These are phyloP conservation scores for Elephantulus edwardii DNA, from an alignment of 2,113 vertebrate species.

Conservation along the genomic window DNA sequence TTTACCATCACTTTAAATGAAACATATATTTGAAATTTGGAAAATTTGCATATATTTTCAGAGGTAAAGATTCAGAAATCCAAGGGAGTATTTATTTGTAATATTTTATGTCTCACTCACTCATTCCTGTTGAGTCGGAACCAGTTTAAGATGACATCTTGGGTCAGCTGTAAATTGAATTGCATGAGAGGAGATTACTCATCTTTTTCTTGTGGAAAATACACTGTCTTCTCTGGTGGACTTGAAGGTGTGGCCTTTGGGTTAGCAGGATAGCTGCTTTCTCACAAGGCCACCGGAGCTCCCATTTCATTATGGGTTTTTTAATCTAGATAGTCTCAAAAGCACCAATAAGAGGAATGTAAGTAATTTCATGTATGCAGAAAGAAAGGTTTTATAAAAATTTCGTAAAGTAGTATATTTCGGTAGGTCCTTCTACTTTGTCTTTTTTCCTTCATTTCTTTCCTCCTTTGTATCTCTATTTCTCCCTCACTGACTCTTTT, in stretches of 20 bases:
- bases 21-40: slow-evolving; percentile 23
- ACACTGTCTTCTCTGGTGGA: too few relatives aligned
- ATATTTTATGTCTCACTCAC: slow-evolving; percentile 51
- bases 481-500: slow-evolving; percentile 15
- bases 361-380: background rate
- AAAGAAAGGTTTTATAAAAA: slow-evolving; percentile 34
- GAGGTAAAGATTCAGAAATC: background rate
- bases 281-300: too few relatives aligned
- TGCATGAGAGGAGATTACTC: too few relatives aligned
- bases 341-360: background rate
- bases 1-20: background rate
- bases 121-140: too few relatives aligned
- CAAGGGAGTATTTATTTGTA: background rate
- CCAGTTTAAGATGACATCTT: too few relatives aligned
- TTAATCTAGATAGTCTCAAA: background rate
- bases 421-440: background rate
- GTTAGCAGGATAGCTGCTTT: too few relatives aligned
- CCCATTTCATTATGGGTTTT: too few relatives aligned
- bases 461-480: background rate
- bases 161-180: too few relatives aligned
- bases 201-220: too few relatives aligned
- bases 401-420: background rate
- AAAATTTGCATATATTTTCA: slow-evolving; percentile 41
- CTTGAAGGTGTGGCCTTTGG: too few relatives aligned
- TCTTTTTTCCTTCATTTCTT: background rate